Percentiles rank a stretch among this genome's conserved stretches.
phyloP scores from a whole-genome alignment of 2,888 invertebrate species.

The Cepaea hortensis region DNA sequence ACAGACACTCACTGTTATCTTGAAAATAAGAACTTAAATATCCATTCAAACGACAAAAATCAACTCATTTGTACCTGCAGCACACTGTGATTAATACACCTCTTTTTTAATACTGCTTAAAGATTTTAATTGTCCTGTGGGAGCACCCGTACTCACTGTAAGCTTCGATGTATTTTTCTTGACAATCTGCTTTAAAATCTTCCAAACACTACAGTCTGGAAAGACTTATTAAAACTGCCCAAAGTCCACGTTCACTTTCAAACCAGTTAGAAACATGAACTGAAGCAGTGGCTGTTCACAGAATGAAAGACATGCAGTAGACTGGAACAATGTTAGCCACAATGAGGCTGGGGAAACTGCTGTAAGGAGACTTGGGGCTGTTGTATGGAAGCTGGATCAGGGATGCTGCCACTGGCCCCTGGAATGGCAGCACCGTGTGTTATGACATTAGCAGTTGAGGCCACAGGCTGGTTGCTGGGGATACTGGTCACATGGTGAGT shows the following conservation, averaged over 20 bases:
- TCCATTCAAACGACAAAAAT: no score
- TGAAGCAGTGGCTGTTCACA: conserved; percentile 42
- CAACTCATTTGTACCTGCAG: no score
- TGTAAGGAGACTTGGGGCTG: neutral
- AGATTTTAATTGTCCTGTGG: no score
- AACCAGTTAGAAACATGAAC: neutral
- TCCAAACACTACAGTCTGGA: neutral
- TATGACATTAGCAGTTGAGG: neutral
- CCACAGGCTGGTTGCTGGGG: neutral
- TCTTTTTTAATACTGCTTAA: no score
- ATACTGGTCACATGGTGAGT: neutral
- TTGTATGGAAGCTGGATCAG: neutral
- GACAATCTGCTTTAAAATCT: neutral
- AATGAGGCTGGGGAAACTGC: conserved; percentile 22
- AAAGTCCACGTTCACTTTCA: neutral
- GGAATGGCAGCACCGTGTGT: neutral
- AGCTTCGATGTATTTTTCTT: neutral
- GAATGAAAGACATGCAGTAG: conserved; percentile 49
- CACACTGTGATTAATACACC: no score
- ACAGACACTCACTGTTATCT: no score
- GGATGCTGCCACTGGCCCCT: neutral
- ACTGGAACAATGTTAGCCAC: conserved; percentile 35
- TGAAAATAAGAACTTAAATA: no score
- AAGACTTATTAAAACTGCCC: neutral
- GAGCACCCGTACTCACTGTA: neutral